These are phyloP conservation scores for Apus apus DNA, from an alignment of 2,113 vertebrate species.

Conservation along the genomic window DNA sequence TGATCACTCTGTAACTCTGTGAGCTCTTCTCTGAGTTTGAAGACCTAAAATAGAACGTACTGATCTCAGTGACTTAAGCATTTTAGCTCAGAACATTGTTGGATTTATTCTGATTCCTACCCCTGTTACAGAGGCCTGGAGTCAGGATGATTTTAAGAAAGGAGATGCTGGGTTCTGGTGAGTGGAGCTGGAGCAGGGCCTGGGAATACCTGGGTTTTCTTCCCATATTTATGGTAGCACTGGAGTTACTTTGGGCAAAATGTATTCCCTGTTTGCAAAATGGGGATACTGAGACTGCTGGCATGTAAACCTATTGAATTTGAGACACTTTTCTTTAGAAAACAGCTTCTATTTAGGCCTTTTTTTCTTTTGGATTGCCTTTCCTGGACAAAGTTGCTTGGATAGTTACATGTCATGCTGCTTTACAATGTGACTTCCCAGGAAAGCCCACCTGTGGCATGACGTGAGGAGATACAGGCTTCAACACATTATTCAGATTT, in stretches of 20 bases:
- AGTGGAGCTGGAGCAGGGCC: not conserved
- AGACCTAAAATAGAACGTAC: not conserved
- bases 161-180: not conserved
- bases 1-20: too few species aligned
- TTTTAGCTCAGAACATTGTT: not conserved
- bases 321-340: not conserved
- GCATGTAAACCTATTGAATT: not conserved
- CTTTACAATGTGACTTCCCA: not conserved
- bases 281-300: not conserved
- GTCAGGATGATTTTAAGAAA: not conserved
- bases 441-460: not conserved
- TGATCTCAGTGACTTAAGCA: not conserved
- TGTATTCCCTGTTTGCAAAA: not conserved
- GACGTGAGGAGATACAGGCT: not conserved
- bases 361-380: not conserved
- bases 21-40: not conserved
- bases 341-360: not conserved
- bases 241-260: not conserved
- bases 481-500: not conserved
- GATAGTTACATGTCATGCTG: not conserved
- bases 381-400: not conserved
- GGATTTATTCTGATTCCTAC: not conserved
- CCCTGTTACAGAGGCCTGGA: not conserved
- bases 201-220: not conserved
- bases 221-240: not conserved